Conservation (phyloP, 2,113 vertebrate genomes). For the Daboia siamensis region DNA sequence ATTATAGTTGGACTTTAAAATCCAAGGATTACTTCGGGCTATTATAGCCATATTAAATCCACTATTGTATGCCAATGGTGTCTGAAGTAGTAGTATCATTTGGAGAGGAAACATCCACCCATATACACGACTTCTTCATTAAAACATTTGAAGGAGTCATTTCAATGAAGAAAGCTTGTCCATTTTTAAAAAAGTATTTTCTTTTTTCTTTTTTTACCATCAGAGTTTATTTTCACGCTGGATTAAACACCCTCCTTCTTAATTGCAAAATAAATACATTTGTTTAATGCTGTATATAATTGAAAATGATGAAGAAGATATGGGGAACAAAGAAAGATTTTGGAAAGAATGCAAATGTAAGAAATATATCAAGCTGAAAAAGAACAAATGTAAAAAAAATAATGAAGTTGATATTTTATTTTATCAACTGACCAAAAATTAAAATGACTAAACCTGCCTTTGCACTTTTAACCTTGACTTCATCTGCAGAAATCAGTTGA, state of each 20-base stretch:
- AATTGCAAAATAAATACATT: slow-evolving; percentile 12
- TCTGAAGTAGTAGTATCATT: not conserved
- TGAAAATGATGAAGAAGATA: not conserved
- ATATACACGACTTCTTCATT: not conserved
- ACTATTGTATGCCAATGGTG: not conserved
- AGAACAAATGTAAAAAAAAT: not conserved
- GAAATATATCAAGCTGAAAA: not conserved
- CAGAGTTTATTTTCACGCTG: slow-evolving; percentile 3
- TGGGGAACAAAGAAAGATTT: not conserved
- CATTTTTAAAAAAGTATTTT: slow-evolving; percentile 1
- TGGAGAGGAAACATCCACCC: not conserved
- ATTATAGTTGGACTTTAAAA: not conserved
- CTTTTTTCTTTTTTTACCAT: not conserved
- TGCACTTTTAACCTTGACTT: not conserved
- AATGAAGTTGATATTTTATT: not conserved
- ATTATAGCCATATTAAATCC: not conserved
- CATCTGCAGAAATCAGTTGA: not conserved
- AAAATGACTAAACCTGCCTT: not conserved
- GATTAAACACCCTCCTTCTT: slow-evolving; percentile 12
- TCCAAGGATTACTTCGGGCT: not conserved
- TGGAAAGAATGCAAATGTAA: not conserved
- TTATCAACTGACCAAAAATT: not conserved
- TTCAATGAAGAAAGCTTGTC: not conserved
- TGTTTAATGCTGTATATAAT: not conserved
- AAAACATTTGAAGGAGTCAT: not conserved